Conservation (phyloP, 2,113 vertebrate genomes). For the Sylvicapra grimmia region DNA sequence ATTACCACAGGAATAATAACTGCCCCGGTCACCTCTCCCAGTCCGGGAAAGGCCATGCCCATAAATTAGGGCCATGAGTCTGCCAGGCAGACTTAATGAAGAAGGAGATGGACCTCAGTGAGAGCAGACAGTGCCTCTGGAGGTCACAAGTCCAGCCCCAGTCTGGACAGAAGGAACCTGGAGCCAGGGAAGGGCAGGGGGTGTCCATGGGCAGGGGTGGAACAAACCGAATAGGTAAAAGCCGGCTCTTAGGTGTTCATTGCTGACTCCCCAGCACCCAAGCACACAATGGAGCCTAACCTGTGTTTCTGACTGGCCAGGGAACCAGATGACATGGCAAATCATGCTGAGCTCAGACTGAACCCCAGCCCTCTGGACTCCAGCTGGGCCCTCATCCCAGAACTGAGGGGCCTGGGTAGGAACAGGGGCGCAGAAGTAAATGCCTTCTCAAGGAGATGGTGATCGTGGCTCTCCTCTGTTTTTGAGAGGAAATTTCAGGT, state of each 20-base stretch:
- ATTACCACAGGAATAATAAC: background rate
- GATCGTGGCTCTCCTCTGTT: background rate
- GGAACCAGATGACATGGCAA: background rate
- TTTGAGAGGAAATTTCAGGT: background rate
- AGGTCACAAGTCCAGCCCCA: conserved; percentile 10
- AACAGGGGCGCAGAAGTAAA: background rate
- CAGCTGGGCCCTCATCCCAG: background rate
- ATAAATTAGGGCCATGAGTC: background rate
- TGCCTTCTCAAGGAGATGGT: background rate
- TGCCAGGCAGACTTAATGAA: conserved; percentile 37
- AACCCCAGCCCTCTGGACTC: background rate
- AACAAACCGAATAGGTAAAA: background rate
- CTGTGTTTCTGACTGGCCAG: background rate
- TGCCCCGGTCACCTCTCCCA: background rate
- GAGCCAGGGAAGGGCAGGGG: background rate
- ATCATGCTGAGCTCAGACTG: background rate
- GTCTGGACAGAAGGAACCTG: background rate
- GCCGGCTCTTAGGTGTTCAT: accelerated
- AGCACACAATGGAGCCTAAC: background rate
- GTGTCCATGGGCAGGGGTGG: background rate
- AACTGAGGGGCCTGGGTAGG: background rate
- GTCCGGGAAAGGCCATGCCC: background rate
- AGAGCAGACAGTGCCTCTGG: background rate
- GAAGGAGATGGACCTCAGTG: conserved; percentile 3
- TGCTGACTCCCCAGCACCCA: background rate